Evolutionary conservation across 1,140 invertebrate species (phyloP).

Genomic region (Drosophila oshimai): DNA sequence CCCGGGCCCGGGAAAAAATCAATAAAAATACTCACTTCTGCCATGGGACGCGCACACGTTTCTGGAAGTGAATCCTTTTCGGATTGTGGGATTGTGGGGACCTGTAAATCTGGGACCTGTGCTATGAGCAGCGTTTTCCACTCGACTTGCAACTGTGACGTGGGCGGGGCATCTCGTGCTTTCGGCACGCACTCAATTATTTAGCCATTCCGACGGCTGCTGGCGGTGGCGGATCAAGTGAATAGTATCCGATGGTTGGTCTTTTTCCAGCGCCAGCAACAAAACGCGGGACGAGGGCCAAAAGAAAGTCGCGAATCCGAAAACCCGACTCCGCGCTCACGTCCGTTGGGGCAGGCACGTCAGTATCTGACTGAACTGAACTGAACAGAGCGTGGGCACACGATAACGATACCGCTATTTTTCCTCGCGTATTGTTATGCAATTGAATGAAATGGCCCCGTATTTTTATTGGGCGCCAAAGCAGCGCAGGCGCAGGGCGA

Average conservation of each 20-base stretch:
- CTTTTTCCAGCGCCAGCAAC: conserved; percentile 11
- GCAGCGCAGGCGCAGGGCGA: conserved; percentile 40
- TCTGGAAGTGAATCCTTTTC: conserved; percentile 6
- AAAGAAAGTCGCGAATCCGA: not conserved
- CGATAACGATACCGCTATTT: conserved; percentile 75
- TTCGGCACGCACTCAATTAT: conserved; percentile 30
- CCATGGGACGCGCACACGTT: conserved; percentile 36
- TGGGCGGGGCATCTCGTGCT: conserved; percentile 36
- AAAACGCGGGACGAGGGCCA: conserved; percentile 9
- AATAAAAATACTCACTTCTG: conserved; percentile 68
- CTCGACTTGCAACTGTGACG: conserved; percentile 12
- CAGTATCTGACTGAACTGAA: conserved; percentile 75
- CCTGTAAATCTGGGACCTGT: conserved; percentile 4
- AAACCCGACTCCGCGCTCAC: conserved; percentile 29
- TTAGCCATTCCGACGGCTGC: conserved; percentile 5
- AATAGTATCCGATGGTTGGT: not conserved
- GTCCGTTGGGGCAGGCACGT: conserved; percentile 61
- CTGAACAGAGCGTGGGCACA: conserved; percentile 57
- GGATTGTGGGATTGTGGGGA: not conserved
- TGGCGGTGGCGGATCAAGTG: not conserved
- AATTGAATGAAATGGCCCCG: conserved; percentile 63
- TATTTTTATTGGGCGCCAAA: conserved; percentile 64
- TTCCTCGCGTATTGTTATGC: conserved; percentile 58
- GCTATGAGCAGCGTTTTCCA: conserved; percentile 27
- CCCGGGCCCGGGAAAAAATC: conserved; percentile 57